Evolutionary conservation across 2,888 invertebrate species (phyloP), one percentile per base, ranked within the genome.

Genomic region (Tipula lateralis): DNA sequence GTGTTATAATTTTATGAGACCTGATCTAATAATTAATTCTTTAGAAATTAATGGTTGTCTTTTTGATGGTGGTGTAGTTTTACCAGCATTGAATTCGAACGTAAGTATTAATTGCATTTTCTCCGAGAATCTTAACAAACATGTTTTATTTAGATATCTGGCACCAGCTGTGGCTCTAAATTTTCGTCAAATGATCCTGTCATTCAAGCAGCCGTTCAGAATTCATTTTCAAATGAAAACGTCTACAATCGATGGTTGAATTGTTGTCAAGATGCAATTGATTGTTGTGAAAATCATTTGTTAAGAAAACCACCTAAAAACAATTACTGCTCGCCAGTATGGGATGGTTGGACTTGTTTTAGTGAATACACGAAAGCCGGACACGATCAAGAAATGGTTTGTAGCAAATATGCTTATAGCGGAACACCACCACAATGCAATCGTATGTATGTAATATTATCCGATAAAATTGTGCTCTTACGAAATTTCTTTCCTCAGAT

Each of bases 281-380:
- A 85, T 3, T 87, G 87, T 19, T 87, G 87, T 84, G 16, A 19
- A 4, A 84, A 85, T 85, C 13, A 81, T 81, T 81, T 32, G 13
- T 36, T 36, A 80, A 12, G 7, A 36, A 9, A 5, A 29, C 39
- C 83, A 30, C 1, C 85, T 82, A 84, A 84, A 29, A 87, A 87
- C 29, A 86, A 88, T 85, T 86, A 86, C 32, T 94, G 94, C 87
- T 91, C 91, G 13, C 89, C 92, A 0, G 91, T 92, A 0, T 94
- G 93, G 91, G 94, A 94, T 86, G 93, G 91, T 0, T 94, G 93
- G 93, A 91, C 91, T 4, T 94, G 94, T 87, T 93, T 93, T 91
- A 89, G 89, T 13, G 87, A 89, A 6, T 90, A 91, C 29, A 29
- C 81, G 0, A 87, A 89, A 19, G 88, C 89, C 0, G 91, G 90